A percentile compares a stretch with the other conserved stretches of the same genome.
phyloP scores from a whole-genome alignment of 2,888 invertebrate genomes.

The Lepeophtheirus nordmannii region DNA sequence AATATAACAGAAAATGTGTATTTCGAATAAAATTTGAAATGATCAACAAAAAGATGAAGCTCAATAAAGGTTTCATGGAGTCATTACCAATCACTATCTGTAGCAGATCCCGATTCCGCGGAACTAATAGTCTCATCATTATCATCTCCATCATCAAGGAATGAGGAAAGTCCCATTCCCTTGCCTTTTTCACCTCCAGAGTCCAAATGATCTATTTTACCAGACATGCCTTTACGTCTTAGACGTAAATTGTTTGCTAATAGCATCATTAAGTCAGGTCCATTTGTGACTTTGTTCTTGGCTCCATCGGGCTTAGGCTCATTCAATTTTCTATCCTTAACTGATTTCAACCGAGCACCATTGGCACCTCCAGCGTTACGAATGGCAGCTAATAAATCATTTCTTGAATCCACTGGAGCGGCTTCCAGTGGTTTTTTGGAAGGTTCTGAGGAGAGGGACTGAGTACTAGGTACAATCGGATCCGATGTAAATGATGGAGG shows the following conservation, averaged over 20 bases:
- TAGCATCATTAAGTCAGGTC: slow-evolving; percentile 29
- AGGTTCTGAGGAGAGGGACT: neutral
- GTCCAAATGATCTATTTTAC: neutral
- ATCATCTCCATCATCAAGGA: no score
- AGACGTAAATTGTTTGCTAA: slow-evolving; percentile 29
- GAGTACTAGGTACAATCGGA: neutral
- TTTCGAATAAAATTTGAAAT: no score
- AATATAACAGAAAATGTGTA: no score
- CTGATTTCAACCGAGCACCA: slow-evolving; percentile 27
- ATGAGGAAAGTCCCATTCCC: no score
- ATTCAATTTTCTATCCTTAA: slow-evolving; percentile 28
- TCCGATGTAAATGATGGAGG: neutral
- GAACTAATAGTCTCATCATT: no score
- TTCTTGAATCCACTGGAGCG: slow-evolving; percentile 26
- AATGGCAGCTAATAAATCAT: slow-evolving; percentile 30
- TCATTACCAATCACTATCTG: no score
- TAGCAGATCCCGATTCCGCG: no score
- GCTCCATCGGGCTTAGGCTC: slow-evolving; percentile 23
- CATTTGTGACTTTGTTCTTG: slow-evolving; percentile 25
- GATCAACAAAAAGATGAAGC: no score
- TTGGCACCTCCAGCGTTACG: slow-evolving; percentile 29
- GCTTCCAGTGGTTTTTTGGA: neutral
- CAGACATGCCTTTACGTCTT: slow-evolving; percentile 27
- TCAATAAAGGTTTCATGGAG: no score
- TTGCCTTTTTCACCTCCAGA: no score